Percentiles rank a stretch among this genome's conserved stretches.
Conservation (phyloP, 2,113 vertebrate genomes). For the Otocyon megalotis region DNA sequence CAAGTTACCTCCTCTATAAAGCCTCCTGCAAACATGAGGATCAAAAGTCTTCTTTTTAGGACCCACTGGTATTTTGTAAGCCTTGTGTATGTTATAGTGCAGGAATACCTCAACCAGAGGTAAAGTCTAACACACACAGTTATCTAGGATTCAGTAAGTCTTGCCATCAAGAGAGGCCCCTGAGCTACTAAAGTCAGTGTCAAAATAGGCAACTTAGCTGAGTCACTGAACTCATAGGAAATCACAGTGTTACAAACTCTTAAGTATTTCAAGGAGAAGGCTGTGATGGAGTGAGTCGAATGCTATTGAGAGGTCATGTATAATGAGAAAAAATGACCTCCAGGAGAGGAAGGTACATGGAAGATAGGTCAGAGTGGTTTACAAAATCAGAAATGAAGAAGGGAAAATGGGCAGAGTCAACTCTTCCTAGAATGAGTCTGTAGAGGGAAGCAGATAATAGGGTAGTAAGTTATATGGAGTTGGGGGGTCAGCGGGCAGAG, state of each 20-base stretch:
- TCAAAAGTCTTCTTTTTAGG: slow-evolving; percentile 14
- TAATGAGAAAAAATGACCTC: not conserved
- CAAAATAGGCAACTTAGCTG: not conserved
- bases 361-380: not conserved
- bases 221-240: not conserved
- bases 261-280: not conserved
- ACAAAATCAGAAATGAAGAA: not conserved
- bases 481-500: not conserved
- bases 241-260: not conserved
- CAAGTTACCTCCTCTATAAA: slow-evolving; percentile 5
- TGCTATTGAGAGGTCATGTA: not conserved
- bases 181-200: not conserved
- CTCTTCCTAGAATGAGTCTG: not conserved
- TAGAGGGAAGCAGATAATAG: not conserved
- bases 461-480: not conserved
- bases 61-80: not conserved
- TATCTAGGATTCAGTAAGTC: slow-evolving; percentile 1
- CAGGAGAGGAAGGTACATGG: not conserved
- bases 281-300: not conserved
- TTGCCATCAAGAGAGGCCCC: not conserved
- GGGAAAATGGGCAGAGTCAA: not conserved
- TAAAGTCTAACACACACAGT: not conserved
- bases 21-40: not conserved
- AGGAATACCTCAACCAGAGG: not conserved
- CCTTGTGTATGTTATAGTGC: not conserved